phyloP scores from a whole-genome alignment of 2,113 vertebrate genomes.

The Speoplatyrhinus poulsoni region DNA sequence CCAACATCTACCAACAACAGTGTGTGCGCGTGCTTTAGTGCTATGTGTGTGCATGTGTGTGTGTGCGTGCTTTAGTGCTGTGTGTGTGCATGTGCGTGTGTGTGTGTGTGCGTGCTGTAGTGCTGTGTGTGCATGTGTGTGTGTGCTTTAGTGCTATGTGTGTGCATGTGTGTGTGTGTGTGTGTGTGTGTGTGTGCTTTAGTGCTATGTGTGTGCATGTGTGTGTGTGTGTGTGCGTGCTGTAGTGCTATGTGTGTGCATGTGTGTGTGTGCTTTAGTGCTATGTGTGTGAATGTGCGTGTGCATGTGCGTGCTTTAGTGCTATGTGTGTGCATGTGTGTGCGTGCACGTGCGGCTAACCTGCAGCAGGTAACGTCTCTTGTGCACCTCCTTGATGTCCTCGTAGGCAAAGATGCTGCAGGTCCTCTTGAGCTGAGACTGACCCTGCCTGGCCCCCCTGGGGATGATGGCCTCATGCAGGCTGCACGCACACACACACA shows the following conservation, averaged over 20 bases:
- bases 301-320: neutral
- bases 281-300: neutral
- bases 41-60: neutral
- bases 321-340: neutral
- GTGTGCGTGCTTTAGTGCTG: neutral
- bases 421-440: conserved; percentile 93
- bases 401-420: conserved; percentile 98
- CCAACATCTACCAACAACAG: too few relatives aligned
- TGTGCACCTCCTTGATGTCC: conserved; percentile 98
- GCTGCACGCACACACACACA: conserved; percentile 62
- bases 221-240: neutral
- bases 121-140: neutral
- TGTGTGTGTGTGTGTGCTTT: neutral
- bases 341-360: conserved; percentile 61
- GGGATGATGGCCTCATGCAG: conserved; percentile 98
- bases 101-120: neutral
- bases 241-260: too few relatives aligned
- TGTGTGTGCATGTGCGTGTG: neutral
- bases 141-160: too few relatives aligned
- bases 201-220: too few relatives aligned
- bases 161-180: neutral
- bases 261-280: neutral
- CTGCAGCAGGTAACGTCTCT: conserved; percentile 96
- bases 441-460: conserved; percentile 91
- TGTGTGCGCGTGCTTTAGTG: neutral